Base-by-base conservation (phyloP, 2,113 vertebrate species). In the Tragulus kanchil region DNA sequence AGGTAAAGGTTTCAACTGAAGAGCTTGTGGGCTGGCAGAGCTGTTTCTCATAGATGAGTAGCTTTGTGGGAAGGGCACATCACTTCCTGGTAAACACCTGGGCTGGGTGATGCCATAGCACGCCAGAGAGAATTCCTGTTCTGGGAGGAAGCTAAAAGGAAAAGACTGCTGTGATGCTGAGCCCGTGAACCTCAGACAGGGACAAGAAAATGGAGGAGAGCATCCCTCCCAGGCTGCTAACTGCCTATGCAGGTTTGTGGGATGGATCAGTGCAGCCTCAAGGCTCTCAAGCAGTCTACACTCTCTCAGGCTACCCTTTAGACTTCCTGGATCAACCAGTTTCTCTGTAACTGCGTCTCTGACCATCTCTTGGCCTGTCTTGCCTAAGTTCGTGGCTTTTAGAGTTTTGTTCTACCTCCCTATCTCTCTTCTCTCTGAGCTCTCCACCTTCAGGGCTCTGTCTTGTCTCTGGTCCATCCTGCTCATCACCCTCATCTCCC, bases 241-340 rank as follows among this genome's bases (percentile, higher is more conserved):
- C 54, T 23, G n/a, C 48, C 52, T 62, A 5, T 0, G 6, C 6
- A 36, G 1, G 19, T 50, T 42, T 0, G 8, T 23, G 25, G 65
- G 69, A 21, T 14, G 26, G 12, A 8, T 19, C 48, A 65, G 3
- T 16, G 17, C 42, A 65, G 17, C 14, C 45, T 42, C 16, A 0
- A 0, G 0, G 3, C 9, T 73, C 59, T 92, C 45, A 8, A 67
- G 17, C 42, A 28, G 69, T 31, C 45, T n/a, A 5, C 8, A 31
- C 28, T 42, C 8, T 36, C 28, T 42, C 13, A 7, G 17, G n/a
- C 26, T 0, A 54, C 36, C 45, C 61, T 45, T 50, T 6, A 25
- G 21, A 64, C 1, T 64, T 31, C 64, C 50, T 9, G 23, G 16
- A 8, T 77, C 64, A n/a, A 25, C n/a, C 15, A 6, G 8, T 12